A percentile compares a stretch with the other conserved stretches of the same genome.
Conservation (phyloP, 2,113 vertebrate genomes). For the Toxotes jaculatrix region DNA sequence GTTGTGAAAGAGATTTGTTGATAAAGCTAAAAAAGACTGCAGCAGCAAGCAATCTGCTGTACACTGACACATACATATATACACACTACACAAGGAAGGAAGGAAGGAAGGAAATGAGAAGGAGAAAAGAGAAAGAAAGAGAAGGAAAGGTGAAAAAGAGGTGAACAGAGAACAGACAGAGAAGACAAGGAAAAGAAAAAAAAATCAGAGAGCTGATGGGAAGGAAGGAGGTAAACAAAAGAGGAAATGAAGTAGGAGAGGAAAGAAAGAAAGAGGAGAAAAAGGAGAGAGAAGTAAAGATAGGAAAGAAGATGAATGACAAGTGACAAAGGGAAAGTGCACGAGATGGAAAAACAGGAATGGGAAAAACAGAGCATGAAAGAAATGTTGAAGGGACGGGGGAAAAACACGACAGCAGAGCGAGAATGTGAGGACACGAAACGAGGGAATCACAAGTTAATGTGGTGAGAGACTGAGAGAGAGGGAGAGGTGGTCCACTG, state of each 20-base stretch:
- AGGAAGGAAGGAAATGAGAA: background rate
- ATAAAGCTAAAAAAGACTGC: slow-evolving; percentile 26
- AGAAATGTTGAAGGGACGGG: background rate
- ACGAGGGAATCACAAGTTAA: slow-evolving; percentile 59
- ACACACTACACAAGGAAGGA: no score
- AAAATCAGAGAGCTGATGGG: background rate
- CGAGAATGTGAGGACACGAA: slow-evolving; percentile 43
- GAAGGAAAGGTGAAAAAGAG: background rate
- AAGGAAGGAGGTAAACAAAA: background rate
- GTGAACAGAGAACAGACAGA: background rate
- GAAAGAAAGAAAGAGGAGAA: background rate
- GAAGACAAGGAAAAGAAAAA: no score
- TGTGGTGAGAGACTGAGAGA: slow-evolving; percentile 49
- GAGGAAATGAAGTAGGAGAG: background rate
- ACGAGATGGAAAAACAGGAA: background rate
- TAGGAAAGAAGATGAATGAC: background rate
- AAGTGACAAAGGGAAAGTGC: no score
- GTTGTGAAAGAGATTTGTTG: background rate
- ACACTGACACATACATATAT: background rate
- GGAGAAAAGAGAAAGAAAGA: background rate
- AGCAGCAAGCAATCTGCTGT: background rate
- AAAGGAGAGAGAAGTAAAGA: background rate
- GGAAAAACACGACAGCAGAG: slow-evolving; percentile 25
- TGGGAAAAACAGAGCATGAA: slow-evolving; percentile 27
- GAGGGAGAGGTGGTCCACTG: slow-evolving; percentile 60